These are phyloP conservation scores for Harpalus rufipes DNA, from an alignment of 2,888 invertebrate genomes.

Conservation along the genomic window DNA sequence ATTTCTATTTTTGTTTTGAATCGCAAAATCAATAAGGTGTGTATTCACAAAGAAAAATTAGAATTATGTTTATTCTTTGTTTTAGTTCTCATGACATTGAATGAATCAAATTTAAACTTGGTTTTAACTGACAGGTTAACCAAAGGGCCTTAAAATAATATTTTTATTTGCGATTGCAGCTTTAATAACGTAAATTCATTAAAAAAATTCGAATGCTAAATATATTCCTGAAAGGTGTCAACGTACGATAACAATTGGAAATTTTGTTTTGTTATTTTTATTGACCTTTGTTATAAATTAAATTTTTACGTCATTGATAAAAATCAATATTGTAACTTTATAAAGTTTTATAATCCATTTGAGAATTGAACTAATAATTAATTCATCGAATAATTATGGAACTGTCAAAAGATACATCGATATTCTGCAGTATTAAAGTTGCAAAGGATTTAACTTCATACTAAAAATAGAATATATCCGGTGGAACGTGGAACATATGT, in stretches of 20 bases:
- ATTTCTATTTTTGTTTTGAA: no score
- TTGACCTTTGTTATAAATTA: not conserved
- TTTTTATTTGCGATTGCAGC: no score
- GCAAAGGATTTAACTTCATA: slow-evolving; percentile 17
- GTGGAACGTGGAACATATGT: slow-evolving; percentile 34
- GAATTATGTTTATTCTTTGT: no score
- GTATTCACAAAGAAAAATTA: no score
- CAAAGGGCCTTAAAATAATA: no score
- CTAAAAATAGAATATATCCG: slow-evolving; percentile 43
- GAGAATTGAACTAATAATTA: not conserved
- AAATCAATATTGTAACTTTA: not conserved
- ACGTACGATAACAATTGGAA: slow-evolving; percentile 16
- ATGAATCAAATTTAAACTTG: no score
- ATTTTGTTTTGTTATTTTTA: not conserved
- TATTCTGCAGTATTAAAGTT: slow-evolving; percentile 8
- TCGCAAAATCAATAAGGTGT: no score
- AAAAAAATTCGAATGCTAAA: no score
- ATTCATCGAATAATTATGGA: not conserved
- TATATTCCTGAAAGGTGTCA: not conserved
- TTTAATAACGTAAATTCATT: no score
- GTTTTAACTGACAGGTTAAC: no score
- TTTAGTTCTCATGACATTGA: no score
- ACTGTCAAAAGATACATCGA: not conserved
- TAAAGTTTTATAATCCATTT: not conserved
- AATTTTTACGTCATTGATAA: not conserved